These are phyloP conservation scores for Apomyelois bistriatella DNA, from an alignment of 2,888 invertebrate genomes.

Conservation along the genomic window DNA sequence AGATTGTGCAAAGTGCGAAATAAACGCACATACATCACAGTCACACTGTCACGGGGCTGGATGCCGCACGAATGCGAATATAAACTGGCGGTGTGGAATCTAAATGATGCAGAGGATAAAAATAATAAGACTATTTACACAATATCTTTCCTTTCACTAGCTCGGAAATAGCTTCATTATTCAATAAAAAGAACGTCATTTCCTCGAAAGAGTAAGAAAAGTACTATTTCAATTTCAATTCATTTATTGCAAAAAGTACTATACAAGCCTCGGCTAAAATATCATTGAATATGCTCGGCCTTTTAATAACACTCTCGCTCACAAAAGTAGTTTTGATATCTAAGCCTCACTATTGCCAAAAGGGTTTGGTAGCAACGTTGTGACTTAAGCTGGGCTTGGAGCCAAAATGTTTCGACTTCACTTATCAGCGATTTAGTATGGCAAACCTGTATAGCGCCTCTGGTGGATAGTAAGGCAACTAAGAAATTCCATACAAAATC, in stretches of 20 bases:
- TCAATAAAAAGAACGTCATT: too few relatives aligned
- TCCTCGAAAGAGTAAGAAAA: too few relatives aligned
- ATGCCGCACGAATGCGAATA: background rate
- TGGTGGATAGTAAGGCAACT: too few relatives aligned
- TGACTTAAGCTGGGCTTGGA: background rate
- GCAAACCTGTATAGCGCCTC: too few relatives aligned
- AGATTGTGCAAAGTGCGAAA: background rate
- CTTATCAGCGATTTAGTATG: background rate
- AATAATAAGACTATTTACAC: background rate
- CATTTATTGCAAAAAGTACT: too few relatives aligned
- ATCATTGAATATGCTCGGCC: too few relatives aligned
- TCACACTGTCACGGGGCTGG: background rate
- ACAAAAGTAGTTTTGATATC: background rate
- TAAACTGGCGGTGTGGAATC: background rate
- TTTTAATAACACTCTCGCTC: background rate
- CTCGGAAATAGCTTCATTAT: too few relatives aligned
- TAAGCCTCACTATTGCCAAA: background rate
- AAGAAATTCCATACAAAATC: too few relatives aligned
- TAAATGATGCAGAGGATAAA: background rate
- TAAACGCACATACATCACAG: background rate
- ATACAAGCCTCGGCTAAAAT: too few relatives aligned
- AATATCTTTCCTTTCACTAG: too few relatives aligned
- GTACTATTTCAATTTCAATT: too few relatives aligned
- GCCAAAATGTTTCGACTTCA: background rate
- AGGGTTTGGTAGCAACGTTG: background rate